Percentiles rank a stretch among this genome's conserved stretches.
Evolutionary conservation across 2,113 vertebrate genomes (phyloP).

Genomic region (Clarias gariepinus): DNA sequence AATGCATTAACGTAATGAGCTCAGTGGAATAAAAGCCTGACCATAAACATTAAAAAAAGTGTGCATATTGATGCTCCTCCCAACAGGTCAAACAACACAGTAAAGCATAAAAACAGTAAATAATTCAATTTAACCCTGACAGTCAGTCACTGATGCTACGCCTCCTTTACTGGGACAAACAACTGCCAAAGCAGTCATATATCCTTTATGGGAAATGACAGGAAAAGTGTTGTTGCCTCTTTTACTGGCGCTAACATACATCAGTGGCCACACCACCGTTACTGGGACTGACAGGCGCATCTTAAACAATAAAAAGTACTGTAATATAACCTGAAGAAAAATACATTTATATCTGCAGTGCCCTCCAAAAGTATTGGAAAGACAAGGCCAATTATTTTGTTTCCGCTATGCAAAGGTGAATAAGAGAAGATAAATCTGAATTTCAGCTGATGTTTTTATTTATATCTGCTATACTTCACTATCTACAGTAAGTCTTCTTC

Average conservation of each 20-base stretch:
- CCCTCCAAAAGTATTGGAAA: no score
- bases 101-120: background rate
- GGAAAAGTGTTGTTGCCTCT: background rate
- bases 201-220: background rate
- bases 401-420: background rate
- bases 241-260: background rate
- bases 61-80: background rate
- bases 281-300: background rate
- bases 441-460: background rate
- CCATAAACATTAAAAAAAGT: background rate
- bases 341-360: background rate
- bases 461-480: no score
- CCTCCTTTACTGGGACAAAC: background rate
- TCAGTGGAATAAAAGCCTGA: background rate
- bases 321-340: background rate
- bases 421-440: background rate
- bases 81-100: background rate
- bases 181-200: background rate
- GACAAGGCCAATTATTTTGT: background rate
- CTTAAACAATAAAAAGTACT: no score
- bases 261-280: background rate
- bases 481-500: no score
- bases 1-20: conserved; percentile 9
- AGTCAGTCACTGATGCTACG: background rate
- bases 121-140: background rate